A percentile compares a stretch with the other conserved stretches of the same genome.
phyloP scores from a whole-genome alignment of 2,888 invertebrate genomes.

The Euproctis similis region DNA sequence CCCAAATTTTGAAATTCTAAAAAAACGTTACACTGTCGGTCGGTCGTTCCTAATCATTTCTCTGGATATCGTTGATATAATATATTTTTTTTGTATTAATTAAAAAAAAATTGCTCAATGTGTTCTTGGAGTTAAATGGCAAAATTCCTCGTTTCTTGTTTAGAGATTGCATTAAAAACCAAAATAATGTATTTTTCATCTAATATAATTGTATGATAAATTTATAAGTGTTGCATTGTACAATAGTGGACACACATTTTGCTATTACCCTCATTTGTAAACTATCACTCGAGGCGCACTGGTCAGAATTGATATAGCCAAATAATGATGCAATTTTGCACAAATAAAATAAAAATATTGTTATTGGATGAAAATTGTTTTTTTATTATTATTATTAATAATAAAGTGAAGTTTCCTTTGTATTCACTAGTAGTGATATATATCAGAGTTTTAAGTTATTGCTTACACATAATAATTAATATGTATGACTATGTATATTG shows the following conservation, averaged over 20 bases:
- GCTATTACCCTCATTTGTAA: slow-evolving; percentile 47
- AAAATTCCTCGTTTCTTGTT: slow-evolving; percentile 33
- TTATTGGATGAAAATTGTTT: slow-evolving; percentile 23
- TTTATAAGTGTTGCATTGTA: slow-evolving; percentile 27
- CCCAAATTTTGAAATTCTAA: slow-evolving; percentile 49
- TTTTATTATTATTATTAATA: too few species aligned
- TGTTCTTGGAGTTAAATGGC: slow-evolving; percentile 47
- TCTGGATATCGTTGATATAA: slow-evolving; percentile 47
- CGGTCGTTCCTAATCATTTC: slow-evolving; percentile 66
- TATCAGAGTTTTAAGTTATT: slow-evolving; percentile 30
- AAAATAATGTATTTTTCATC: too few species aligned
- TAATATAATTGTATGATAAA: too few species aligned
- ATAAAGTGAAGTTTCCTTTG: slow-evolving; percentile 25
- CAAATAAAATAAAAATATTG: slow-evolving; percentile 43
- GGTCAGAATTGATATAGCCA: slow-evolving; percentile 30
- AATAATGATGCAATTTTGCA: slow-evolving; percentile 39
- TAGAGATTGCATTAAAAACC: too few species aligned
- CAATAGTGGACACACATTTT: slow-evolving; percentile 17
- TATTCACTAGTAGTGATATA: slow-evolving; percentile 20
- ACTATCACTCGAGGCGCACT: slow-evolving; percentile 37
- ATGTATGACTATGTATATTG: slow-evolving; percentile 42
- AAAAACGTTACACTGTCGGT: slow-evolving; percentile 53
- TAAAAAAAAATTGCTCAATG: slow-evolving; percentile 71
- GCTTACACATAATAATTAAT: slow-evolving; percentile 36
- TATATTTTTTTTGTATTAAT: slow-evolving; percentile 58